Evolutionary conservation across 1,140 invertebrate species (phyloP), one percentile per base, ranked within the genome.

Genomic region (Cyrtorhinus lividipennis): DNA sequence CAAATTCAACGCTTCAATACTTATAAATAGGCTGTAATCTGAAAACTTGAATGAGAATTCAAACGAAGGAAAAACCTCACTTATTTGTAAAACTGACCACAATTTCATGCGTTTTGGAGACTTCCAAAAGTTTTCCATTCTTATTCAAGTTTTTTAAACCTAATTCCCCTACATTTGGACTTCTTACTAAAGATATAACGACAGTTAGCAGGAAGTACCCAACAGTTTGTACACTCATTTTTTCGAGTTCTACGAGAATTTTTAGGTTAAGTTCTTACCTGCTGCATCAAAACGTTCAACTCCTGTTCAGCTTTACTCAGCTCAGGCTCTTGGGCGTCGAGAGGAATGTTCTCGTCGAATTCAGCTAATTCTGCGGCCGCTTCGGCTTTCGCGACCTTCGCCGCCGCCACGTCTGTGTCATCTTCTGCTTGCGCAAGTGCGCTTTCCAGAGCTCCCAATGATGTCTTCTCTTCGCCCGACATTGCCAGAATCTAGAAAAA

Each of bases 321-420:
- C 72, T 88, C 81, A 46, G 80, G 73, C 12, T 62, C 66, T 53
- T 65, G 64, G 45, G 64, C 26, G 46, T 88, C 86, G 56, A 94
- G 79, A n/a, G 92, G 92, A 77, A 95, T 91, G 70, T 85, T 90
- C 77, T 98, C 95, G 78, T 98, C 94, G 76, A 97, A 98, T 74
- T 97, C 94, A 0, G 90, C 92, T 63, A 96, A 77, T 73, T 97
- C 94, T 13, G 90, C 92, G 48, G 87, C 90, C 63, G 88, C 90
- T 76, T 98, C 95, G 2, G 91, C 91, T 69, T 89, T 88, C 0
- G 92, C 92, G 3, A 84, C 90, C 72, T 83, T 83, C 1, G 92
- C 91, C 5, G 94, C 95, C 64, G 86, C 83, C 1, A 93, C 90
- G 78, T 98, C 94, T 45, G 86, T 86, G 71, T 95, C 93, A 77